Percentiles rank a stretch among this genome's conserved stretches.
Conservation (phyloP, 2,797 vertebrate species). For the Phrynocephalus guinanensis region DNA sequence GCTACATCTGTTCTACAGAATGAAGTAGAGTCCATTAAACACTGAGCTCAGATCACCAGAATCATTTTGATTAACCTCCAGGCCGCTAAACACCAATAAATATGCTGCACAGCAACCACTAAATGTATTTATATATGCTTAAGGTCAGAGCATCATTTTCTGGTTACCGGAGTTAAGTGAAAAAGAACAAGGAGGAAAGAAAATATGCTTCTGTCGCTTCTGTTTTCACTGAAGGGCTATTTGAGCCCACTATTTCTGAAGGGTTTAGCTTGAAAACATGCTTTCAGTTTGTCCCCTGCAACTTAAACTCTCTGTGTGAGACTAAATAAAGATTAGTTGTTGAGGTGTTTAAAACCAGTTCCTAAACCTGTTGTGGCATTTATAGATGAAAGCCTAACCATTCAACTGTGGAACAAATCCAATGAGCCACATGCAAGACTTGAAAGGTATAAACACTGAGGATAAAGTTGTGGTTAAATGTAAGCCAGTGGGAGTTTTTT, state of each 20-base stretch:
- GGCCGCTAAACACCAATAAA: conserved; percentile 67
- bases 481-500: conserved; percentile 11
- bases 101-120: conserved; percentile 58
- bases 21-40: conserved; percentile 65
- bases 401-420: conserved; percentile 44
- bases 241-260: conserved; percentile 27
- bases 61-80: conserved; percentile 70
- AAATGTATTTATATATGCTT: conserved; percentile 68
- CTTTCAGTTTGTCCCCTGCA: conserved; percentile 50
- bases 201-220: conserved; percentile 67
- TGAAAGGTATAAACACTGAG: conserved; percentile 40
- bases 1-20: conserved; percentile 60
- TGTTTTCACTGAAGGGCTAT: conserved; percentile 59
- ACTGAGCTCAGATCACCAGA: conserved; percentile 61
- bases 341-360: conserved; percentile 46
- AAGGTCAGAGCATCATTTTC: conserved; percentile 66
- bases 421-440: conserved; percentile 3
- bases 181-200: conserved; percentile 18
- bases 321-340: conserved; percentile 54
- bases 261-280: conserved; percentile 46
- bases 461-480: conserved; percentile 6
- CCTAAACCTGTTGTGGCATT: conserved; percentile 55
- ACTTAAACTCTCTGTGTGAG: conserved; percentile 45
- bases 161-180: conserved; percentile 61
- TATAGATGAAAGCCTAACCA: conserved; percentile 65